Evolutionary conservation across 2,797 vertebrate genomes (phyloP).

Genomic region (Notolabrus celidotus): DNA sequence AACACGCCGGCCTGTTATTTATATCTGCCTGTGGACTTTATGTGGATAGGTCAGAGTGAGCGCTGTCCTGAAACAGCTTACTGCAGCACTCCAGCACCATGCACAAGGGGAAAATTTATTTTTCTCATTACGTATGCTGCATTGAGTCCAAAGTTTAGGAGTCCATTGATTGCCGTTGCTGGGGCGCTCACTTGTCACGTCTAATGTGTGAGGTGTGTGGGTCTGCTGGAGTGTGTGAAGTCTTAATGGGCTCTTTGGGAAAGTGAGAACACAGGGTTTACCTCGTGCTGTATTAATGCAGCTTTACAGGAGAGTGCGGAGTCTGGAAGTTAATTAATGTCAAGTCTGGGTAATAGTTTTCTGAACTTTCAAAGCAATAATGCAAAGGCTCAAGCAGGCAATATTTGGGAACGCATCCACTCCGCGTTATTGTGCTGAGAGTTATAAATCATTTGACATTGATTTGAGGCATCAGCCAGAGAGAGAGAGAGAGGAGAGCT

Average conservation of each 20-base stretch:
- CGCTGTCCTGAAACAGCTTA: conserved; percentile 80
- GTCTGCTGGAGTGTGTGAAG: conserved; percentile 46
- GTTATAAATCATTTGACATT: conserved; percentile 60
- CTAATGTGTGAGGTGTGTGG: conserved; percentile 55
- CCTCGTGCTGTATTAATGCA: conserved; percentile 20
- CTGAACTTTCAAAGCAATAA: conserved; percentile 35
- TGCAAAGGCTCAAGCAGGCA: conserved; percentile 8
- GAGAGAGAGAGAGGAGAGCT: conserved; percentile 20
- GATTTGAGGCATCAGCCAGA: conserved; percentile 40
- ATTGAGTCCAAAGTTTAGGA: conserved; percentile 73
- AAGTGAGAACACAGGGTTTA: conserved; percentile 31
- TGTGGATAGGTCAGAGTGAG: conserved; percentile 78
- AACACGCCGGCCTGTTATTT: conserved; percentile 73
- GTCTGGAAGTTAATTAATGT: conserved; percentile 47
- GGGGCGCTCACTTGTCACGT: conserved; percentile 51
- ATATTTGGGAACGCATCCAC: conserved; percentile 21
- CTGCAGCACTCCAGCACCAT: conserved; percentile 72
- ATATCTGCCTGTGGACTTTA: conserved; percentile 71
- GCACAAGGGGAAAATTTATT: conserved; percentile 71
- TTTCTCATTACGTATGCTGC: conserved; percentile 80
- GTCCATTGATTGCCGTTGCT: conserved; percentile 74
- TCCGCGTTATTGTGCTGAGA: conserved; percentile 23
- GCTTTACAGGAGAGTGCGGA: conserved; percentile 16
- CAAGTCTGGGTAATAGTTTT: conserved; percentile 32
- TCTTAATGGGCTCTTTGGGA: conserved; percentile 57